Conservation (phyloP, 2,888 invertebrate species). For the Athrips mouffetella region DNA sequence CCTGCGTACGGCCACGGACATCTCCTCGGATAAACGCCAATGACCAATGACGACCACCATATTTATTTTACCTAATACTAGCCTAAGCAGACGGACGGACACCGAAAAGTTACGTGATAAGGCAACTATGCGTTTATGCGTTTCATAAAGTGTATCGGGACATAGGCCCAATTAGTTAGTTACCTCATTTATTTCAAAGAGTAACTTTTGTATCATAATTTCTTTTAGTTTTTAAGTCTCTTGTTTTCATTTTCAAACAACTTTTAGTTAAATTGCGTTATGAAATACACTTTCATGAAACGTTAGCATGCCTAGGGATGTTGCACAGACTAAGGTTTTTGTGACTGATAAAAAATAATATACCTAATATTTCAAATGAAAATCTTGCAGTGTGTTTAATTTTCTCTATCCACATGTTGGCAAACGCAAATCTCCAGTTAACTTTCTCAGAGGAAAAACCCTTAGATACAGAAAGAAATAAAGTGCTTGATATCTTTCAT, state of each 20-base stretch:
- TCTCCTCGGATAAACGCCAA: conserved; percentile 47
- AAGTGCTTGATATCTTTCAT: too few relatives aligned
- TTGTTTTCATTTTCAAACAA: conserved; percentile 39
- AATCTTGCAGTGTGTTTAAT: conserved; percentile 10
- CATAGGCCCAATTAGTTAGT: conserved; percentile 51
- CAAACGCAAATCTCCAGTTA: too few relatives aligned
- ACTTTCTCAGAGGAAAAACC: too few relatives aligned
- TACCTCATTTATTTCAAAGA: conserved; percentile 30
- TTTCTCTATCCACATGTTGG: too few relatives aligned
- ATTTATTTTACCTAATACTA: conserved; percentile 61
- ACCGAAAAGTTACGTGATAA: conserved; percentile 45
- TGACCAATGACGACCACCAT: conserved; percentile 40
- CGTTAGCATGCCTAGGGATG: conserved; percentile 60
- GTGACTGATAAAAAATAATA: conserved; percentile 61
- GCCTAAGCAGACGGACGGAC: conserved; percentile 62
- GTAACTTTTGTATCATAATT: conserved; percentile 68
- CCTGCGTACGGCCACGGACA: conserved; percentile 58
- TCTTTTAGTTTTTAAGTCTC: conserved; percentile 63
- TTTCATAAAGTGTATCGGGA: conserved; percentile 61
- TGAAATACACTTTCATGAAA: conserved; percentile 69
- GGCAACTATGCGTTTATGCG: conserved; percentile 12
- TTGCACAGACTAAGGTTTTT: conserved; percentile 55
- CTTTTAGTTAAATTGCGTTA: conserved; percentile 26
- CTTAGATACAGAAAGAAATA: too few relatives aligned
- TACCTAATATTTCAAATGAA: conserved; percentile 57